A percentile compares a stretch with the other conserved stretches of the same genome.
phyloP scores from a whole-genome alignment of 2,113 vertebrate species.

The Oncorhynchus keta region DNA sequence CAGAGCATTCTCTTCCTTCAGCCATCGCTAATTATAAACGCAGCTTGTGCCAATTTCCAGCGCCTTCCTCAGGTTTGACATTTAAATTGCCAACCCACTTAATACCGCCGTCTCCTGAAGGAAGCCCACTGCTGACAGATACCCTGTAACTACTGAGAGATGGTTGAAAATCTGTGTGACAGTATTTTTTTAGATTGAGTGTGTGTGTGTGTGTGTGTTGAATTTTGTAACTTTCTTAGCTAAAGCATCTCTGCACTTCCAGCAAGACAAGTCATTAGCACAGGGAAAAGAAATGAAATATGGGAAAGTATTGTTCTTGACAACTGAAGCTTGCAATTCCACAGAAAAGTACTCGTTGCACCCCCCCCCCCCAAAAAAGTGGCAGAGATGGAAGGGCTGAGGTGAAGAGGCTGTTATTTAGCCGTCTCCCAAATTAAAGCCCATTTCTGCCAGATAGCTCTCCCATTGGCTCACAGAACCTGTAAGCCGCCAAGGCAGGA shows the following conservation, averaged over 20 bases:
- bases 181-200: not conserved
- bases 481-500: slow-evolving; percentile 61
- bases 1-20: slow-evolving; percentile 7
- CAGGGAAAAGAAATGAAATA: not conserved
- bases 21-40: slow-evolving; percentile 46
- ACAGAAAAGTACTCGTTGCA: not conserved
- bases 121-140: slow-evolving; percentile 25
- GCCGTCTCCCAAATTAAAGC: slow-evolving; percentile 59
- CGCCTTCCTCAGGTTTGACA: slow-evolving; percentile 47
- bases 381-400: not conserved
- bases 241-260: no score
- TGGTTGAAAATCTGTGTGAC: not conserved
- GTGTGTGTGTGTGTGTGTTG: slow-evolving; percentile 3
- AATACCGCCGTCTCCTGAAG: slow-evolving; percentile 33
- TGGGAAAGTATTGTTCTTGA: slow-evolving; percentile 1
- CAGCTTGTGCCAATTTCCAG: slow-evolving; percentile 31
- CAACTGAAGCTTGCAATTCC: not conserved
- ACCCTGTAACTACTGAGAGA: slow-evolving; percentile 32
- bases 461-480: not conserved
- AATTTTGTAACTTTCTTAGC: not conserved
- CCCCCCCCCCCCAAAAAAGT: not conserved
- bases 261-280: not conserved
- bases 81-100: slow-evolving; percentile 54
- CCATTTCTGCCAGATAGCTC: slow-evolving; percentile 49
- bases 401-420: slow-evolving; percentile 49